phyloP scores from a whole-genome alignment of 2,888 invertebrate genomes.

The Synanthedon myopaeformis region DNA sequence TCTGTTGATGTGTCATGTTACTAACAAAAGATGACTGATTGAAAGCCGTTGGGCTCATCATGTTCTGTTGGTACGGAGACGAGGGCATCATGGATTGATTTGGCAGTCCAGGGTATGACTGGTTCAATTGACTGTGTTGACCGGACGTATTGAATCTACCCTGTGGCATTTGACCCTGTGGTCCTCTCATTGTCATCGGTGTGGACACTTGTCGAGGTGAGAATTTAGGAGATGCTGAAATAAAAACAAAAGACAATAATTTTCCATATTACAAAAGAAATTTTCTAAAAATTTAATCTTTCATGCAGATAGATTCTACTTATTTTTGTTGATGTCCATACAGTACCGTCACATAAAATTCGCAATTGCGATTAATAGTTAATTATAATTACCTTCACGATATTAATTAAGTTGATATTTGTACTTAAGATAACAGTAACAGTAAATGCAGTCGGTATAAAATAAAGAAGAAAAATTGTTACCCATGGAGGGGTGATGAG shows the following conservation, averaged over 20 bases:
- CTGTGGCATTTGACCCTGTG: slow-evolving; percentile 40
- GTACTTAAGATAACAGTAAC: no score
- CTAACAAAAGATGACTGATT: slow-evolving; percentile 48
- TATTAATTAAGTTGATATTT: background rate
- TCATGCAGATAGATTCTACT: no score
- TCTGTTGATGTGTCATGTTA: slow-evolving; percentile 47
- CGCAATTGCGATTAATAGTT: no score
- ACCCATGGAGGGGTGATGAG: slow-evolving; percentile 30
- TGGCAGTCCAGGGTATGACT: slow-evolving; percentile 38
- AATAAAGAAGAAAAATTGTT: no score
- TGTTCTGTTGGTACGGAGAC: slow-evolving; percentile 41
- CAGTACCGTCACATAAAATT: no score
- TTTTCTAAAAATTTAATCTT: no score
- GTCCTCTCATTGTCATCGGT: slow-evolving; percentile 51
- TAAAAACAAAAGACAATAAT: no score
- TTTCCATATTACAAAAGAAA: no score
- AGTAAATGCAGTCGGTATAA: background rate
- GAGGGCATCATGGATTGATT: slow-evolving; percentile 41
- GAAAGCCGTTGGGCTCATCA: slow-evolving; percentile 40
- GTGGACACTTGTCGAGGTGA: slow-evolving; percentile 64
- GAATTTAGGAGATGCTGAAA: slow-evolving; percentile 54
- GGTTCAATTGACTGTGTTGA: slow-evolving; percentile 40
- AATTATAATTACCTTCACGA: no score
- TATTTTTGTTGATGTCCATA: no score
- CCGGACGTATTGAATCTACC: slow-evolving; percentile 47